Percentiles rank a stretch among this genome's conserved stretches.
Evolutionary conservation across 2,888 invertebrate species (phyloP).

Genomic region (Drosophila kokeensis): DNA sequence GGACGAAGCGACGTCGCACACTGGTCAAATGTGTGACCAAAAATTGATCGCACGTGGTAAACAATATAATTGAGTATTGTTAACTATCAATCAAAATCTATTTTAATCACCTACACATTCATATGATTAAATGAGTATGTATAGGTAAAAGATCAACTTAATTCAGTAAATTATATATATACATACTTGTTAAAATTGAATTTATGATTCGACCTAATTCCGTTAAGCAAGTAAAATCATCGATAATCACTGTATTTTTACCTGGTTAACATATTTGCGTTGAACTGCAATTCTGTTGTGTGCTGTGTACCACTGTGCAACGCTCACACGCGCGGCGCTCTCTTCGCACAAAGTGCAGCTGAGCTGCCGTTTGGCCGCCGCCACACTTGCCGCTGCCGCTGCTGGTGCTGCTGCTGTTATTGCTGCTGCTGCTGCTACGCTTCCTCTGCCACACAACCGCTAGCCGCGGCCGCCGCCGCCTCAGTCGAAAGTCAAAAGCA

Average conservation of each 20-base stretch:
- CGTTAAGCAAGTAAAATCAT: neutral
- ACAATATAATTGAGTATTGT: neutral
- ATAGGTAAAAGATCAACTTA: neutral
- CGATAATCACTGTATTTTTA: neutral
- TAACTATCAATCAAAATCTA: neutral
- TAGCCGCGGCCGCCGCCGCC: slow-evolving; percentile 74
- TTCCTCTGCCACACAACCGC: slow-evolving; percentile 77
- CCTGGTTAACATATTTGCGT: neutral
- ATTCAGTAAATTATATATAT: neutral
- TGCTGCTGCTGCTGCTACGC: slow-evolving; percentile 68
- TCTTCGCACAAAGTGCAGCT: slow-evolving; percentile 81
- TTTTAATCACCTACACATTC: neutral
- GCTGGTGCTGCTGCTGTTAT: slow-evolving; percentile 41
- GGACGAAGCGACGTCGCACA: slow-evolving; percentile 67
- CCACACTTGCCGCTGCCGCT: slow-evolving; percentile 73
- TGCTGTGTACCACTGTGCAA: slow-evolving; percentile 46
- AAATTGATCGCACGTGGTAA: slow-evolving; percentile 47
- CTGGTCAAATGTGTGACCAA: slow-evolving; percentile 29
- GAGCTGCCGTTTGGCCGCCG: slow-evolving; percentile 77
- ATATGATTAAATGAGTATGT: neutral
- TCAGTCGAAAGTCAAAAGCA: slow-evolving; percentile 81
- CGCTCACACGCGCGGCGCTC: slow-evolving; percentile 57
- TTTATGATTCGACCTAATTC: neutral
- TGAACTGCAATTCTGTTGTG: slow-evolving; percentile 3
- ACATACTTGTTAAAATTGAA: neutral